These are phyloP conservation scores for Diphyllodes magnificus DNA, from an alignment of 2,113 vertebrate genomes.

Conservation along the genomic window DNA sequence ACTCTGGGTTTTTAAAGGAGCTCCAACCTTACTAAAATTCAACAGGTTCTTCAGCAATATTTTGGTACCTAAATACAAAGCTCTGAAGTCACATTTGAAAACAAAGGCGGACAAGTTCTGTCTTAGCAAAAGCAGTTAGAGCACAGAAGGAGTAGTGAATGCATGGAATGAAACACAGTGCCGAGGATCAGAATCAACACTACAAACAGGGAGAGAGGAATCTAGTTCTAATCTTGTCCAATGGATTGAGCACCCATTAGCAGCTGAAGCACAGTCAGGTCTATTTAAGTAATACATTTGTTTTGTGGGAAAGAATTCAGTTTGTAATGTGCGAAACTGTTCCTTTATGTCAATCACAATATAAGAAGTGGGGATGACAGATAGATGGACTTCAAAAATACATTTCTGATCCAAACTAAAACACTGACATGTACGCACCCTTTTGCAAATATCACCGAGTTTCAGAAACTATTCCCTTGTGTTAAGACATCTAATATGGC, in stretches of 20 bases:
- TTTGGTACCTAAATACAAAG: background rate
- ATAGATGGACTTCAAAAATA: background rate
- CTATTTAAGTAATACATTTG: background rate
- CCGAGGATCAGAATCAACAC: background rate
- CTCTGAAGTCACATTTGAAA: background rate
- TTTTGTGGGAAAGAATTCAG: background rate
- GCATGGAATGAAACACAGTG: background rate
- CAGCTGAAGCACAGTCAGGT: background rate
- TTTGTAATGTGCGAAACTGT: background rate
- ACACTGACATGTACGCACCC: background rate
- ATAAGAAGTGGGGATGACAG: background rate
- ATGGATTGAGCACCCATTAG: background rate
- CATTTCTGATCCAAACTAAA: background rate
- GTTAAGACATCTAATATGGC: background rate
- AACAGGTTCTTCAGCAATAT: background rate
- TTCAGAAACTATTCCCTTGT: background rate
- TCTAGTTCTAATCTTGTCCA: background rate
- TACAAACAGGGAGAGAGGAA: background rate
- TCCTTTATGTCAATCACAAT: background rate
- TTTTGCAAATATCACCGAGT: background rate
- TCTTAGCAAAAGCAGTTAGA: background rate
- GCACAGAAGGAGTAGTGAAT: background rate
- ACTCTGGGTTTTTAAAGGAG: background rate
- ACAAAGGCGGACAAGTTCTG: background rate
- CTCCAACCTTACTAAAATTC: background rate